Percentiles rank a stretch among this genome's conserved stretches.
These are phyloP conservation scores for Diarsia dahlii DNA, from an alignment of 2,888 invertebrate genomes.

Conservation along the genomic window DNA sequence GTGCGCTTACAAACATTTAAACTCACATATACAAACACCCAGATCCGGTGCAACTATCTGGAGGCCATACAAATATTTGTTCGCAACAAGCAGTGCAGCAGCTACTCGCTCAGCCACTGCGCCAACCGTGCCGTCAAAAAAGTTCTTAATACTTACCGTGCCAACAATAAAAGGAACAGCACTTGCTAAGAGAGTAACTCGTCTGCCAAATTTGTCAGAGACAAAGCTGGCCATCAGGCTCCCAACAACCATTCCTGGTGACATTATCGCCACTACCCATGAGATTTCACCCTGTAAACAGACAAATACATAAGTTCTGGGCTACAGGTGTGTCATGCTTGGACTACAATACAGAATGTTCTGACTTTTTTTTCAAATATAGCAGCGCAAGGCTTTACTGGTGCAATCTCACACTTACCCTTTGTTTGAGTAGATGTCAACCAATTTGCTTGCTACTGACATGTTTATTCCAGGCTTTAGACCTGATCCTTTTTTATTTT, in stretches of 20 bases:
- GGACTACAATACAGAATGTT: too few species aligned
- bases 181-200: conserved; percentile 76
- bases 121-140: too few species aligned
- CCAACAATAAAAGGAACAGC: conserved; percentile 76
- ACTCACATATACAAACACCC: too few species aligned
- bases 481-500: background rate
- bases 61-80: too few species aligned
- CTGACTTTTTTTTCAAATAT: too few species aligned
- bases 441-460: background rate
- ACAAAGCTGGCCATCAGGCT: conserved; percentile 75
- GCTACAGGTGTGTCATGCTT: too few species aligned
- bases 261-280: conserved; percentile 79
- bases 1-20: too few species aligned
- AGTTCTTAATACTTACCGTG: conserved; percentile 70
- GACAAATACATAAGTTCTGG: background rate
- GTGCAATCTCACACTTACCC: too few species aligned
- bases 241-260: conserved; percentile 79
- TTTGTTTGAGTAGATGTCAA: background rate
- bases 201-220: conserved; percentile 79
- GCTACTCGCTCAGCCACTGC: too few species aligned
- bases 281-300: conserved; percentile 77
- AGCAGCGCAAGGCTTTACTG: too few species aligned
- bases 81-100: too few species aligned
- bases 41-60: too few species aligned
- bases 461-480: background rate